phyloP scores from a whole-genome alignment of 1,140 invertebrate genomes.

The Cotesia vestalis region DNA sequence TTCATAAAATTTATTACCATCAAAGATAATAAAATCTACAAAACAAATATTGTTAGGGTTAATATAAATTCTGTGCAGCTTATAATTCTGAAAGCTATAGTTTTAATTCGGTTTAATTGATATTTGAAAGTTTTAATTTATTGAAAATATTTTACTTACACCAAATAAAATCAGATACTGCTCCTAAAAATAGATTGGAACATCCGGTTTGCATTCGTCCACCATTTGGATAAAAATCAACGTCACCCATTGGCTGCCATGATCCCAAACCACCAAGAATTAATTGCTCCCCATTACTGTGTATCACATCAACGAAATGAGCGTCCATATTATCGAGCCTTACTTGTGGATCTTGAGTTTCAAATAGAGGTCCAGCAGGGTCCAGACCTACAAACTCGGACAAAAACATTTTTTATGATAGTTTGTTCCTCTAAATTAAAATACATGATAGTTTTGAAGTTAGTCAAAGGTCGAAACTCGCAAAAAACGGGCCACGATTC shows the following conservation, averaged over 20 bases:
- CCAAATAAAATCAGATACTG: conserved; percentile 89
- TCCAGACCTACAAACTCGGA: conserved; percentile 74
- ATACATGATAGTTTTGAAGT: no score
- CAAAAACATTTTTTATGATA: background rate
- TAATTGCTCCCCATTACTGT: conserved; percentile 90
- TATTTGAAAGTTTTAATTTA: no score
- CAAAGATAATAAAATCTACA: no score
- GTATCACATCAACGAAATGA: conserved; percentile 93
- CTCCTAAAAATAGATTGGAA: conserved; percentile 84
- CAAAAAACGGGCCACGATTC: no score
- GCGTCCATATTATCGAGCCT: conserved; percentile 86
- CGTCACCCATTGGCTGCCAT: conserved; percentile 87
- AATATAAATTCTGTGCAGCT: no score
- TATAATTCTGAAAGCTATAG: no score
- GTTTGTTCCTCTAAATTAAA: background rate
- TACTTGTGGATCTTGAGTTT: conserved; percentile 83
- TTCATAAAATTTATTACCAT: no score
- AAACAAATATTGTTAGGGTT: no score
- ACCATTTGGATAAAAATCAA: conserved; percentile 93
- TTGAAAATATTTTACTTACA: conserved; percentile 70
- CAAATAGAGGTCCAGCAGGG: conserved; percentile 89
- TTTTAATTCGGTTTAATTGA: no score
- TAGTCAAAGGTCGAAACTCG: no score
- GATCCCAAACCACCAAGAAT: conserved; percentile 85
- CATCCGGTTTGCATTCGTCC: conserved; percentile 90